Evolutionary conservation across 2,888 invertebrate genomes (phyloP), one percentile per base, ranked within the genome.

Genomic region (Pimpla rufipes): DNA sequence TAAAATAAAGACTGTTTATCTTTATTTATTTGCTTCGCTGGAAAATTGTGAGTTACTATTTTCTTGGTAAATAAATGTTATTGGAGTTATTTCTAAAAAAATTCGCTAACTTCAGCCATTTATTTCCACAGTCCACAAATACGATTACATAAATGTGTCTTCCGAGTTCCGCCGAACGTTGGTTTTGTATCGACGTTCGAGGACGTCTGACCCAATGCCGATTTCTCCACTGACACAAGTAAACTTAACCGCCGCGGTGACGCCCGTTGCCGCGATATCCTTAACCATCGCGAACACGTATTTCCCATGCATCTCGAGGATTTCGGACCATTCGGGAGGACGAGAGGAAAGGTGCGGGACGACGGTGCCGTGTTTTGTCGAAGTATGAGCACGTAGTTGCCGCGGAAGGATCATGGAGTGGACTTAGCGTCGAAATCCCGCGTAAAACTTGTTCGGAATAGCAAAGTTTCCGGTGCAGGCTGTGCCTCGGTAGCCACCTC

Each of bases 331-430:
- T 88, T 87, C 50, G 80, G 23, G 50, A 77, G 57, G 77, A 71
- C 29, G 75, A 77, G 75, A 66, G 47, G 57, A 68, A 45, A 21
- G 29, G 55, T 35, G n/a, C n/a, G 21, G 37, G 47, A 40, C 3
- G 81, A 79, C 68, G 62, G 37, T 59, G 85, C 81, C 74, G 83
- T 91, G 91, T 92, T 92, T 91, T 91, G 91, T 91, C 90, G 90
- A 91, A 92, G 92, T 92, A 92, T 92, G 91, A 90, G 92, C 92
- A 92, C 92, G 92, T 92, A 92, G 90, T 92, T 92, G 90, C 89
- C 92, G 88, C 90, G 90, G 88, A 92, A 92, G 92, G 92, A 92
- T 92, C 92, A 91, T 91, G 90, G 91, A 92, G 91, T 92, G 91
- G 92, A 92, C 92, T 92, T 92, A 92, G 90, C 90, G 88, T 81